These are phyloP conservation scores for Linepithema humile DNA, from an alignment of 1,140 invertebrate species.

Conservation along the genomic window DNA sequence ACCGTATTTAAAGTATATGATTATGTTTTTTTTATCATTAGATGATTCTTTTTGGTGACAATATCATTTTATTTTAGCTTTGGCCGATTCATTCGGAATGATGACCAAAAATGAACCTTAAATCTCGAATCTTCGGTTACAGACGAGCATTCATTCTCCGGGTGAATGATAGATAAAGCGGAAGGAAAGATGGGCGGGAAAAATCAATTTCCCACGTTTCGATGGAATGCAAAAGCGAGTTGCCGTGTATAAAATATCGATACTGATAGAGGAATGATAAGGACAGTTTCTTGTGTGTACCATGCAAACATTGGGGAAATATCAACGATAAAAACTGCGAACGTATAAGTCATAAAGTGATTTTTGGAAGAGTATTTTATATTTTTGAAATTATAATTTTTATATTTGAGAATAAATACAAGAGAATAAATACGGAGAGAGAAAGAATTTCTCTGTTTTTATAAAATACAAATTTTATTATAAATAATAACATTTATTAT, in stretches of 20 bases:
- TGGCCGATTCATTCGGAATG: neutral
- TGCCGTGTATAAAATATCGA: constrained; percentile 45
- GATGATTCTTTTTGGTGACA: neutral
- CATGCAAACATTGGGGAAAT: constrained; percentile 23
- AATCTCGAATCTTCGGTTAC: constrained; percentile 32
- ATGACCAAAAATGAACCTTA: neutral
- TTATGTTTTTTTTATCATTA: neutral
- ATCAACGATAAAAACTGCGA: neutral
- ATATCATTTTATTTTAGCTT: neutral
- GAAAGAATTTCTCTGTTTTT: neutral
- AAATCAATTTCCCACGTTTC: constrained; percentile 59
- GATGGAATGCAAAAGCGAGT: neutral
- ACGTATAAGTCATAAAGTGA: neutral
- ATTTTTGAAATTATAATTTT: too few species aligned
- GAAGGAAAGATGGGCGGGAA: constrained; percentile 1
- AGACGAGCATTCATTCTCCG: constrained; percentile 14
- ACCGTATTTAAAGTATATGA: neutral
- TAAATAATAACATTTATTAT: too few species aligned
- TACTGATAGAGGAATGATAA: constrained; percentile 1
- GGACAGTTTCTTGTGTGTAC: constrained; percentile 3
- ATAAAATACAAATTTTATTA: constrained; percentile 19
- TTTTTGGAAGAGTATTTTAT: neutral
- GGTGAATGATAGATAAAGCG: constrained; percentile 35
- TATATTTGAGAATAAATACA: too few species aligned
- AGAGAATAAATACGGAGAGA: neutral